Evolutionary conservation across 2,113 vertebrate species (phyloP), one percentile per base, ranked within the genome.

Genomic region (Condylura cristata): DNA sequence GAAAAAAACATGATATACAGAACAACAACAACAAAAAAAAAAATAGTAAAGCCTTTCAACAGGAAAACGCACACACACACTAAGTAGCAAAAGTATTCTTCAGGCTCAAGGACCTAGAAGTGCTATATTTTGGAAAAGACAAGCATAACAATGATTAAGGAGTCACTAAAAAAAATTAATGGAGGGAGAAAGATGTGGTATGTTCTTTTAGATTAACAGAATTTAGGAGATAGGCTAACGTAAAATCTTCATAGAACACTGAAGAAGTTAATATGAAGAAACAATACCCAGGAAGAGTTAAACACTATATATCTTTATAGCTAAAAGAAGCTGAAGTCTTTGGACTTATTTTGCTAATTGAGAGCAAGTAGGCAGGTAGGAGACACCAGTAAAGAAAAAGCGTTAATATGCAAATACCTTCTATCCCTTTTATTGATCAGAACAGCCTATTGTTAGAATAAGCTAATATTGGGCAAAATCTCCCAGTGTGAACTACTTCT

Each of bases 401-500:
- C 8, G 37, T 96, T 68, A 86, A 41, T 39, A 75, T n/a, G 58
- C 56, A 26, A 75, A 95, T 74, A 75, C 83, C 75, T 86, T 93
- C 39, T 37, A 48, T 41, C 75, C 44, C 37, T 90, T 82, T 83
- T 72, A 72, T 76, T 65, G 66, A 79, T 84, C 65, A 88, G 46
- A 12, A 48, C 78, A 12, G 20, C 65, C 34, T 85, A 68, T 74
- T 84, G 89, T 93, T 91, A 85, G 65, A 63, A 91, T 39, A 48
- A n/a, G 37, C 48, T 87, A 41, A 48, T 39, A 95, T 79, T 80
- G 90, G 39, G n/a, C n/a, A 44, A 88, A 71, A 34, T 74, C 86
- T 88, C 58, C 60, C 32, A 34, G 37, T 81, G 75, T 91, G 51
- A 91, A 91, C 66, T 85, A 86, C 68, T 93, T 91, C 60, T 91